Evolutionary conservation across 2,113 vertebrate species (phyloP), one percentile per base, ranked within the genome.

Genomic region (Lagopus muta): DNA sequence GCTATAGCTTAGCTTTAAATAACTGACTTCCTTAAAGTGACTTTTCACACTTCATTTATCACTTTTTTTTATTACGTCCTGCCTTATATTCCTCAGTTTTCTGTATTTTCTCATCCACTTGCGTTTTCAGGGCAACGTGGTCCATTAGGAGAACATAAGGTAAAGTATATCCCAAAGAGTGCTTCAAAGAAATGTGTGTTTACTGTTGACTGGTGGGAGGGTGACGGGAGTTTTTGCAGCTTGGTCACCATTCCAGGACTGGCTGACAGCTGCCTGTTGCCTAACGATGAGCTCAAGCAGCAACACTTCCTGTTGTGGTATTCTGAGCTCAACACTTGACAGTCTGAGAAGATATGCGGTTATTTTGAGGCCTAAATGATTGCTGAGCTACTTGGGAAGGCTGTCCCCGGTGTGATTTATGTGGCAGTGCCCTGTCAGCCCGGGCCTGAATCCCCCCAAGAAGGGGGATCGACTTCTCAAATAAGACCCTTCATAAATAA

Each of bases 41-140:
- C 92, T 88, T 94, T 86, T 92, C 79, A 61, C 88, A 83, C 75
- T 89, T 92, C 45, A 52, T 89, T 90, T 91, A 52, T 89, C 55
- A 24, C 61, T 82, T 92, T 42, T 38, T 92, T 92, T 93, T 94
- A 91, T 89, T 91, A 76, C 82, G 47, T 93, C 89, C 85, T 87
- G 69, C 55, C 92, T 91, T 79, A 54, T 93, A 60, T 60, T 88
- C 38, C 67, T 88, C 65, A 10, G 7, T 52, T 73, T 92, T 83
- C 82, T 74, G 90, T 57, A 47, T 95, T 92, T 95, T 67, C 88
- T 92, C 75, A 73, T 91, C 48, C 43, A 40, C 88, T 74, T 89
- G 54, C 52, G 25, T 64, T 92, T 93, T 85, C 64, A 77, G 43
- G 72, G 64, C 1, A 32, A 58, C 8, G 1, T 21, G 42, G 55